Percentiles rank a stretch among this genome's conserved stretches.
These are phyloP conservation scores for Tonatia bakeri DNA, from an alignment of 2,113 vertebrate species.

Conservation along the genomic window DNA sequence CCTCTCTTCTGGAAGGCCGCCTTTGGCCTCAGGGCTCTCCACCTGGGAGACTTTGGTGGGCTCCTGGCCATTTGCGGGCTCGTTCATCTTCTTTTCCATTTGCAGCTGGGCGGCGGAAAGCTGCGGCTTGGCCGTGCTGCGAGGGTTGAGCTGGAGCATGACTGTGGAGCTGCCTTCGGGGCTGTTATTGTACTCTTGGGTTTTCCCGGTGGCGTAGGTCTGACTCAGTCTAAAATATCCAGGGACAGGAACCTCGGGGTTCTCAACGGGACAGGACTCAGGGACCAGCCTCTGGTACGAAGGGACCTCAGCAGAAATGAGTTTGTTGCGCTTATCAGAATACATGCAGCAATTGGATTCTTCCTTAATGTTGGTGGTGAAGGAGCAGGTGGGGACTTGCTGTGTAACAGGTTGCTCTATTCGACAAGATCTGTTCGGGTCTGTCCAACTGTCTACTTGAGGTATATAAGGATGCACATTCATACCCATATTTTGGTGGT, in stretches of 20 bases:
- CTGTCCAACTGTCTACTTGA: constrained; percentile 98
- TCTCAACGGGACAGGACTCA: constrained; percentile 92
- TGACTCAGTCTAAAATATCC: constrained; percentile 99
- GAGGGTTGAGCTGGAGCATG: constrained; percentile 93
- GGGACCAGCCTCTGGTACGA: constrained; percentile 92
- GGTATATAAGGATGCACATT: constrained; percentile 99
- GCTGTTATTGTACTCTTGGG: constrained; percentile 93
- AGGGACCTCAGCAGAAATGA: constrained; percentile 91
- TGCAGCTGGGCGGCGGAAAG: constrained; percentile 89
- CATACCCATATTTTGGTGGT: constrained; percentile 98
- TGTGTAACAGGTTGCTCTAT: constrained; percentile 95
- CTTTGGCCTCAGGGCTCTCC: constrained; percentile 91
- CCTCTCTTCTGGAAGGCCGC: constrained; percentile 88
- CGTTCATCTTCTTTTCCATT: constrained; percentile 92
- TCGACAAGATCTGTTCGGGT: constrained; percentile 95
- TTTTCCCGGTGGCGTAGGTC: constrained; percentile 96
- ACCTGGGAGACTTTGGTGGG: constrained; percentile 86
- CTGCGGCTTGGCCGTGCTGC: constrained; percentile 93
- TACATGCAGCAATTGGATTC: constrained; percentile 99
- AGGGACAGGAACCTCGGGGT: constrained; percentile 97
- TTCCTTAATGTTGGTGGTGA: constrained; percentile 98
- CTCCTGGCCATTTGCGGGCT: constrained; percentile 86
- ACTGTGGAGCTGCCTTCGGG: constrained; percentile 92
- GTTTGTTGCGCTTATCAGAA: constrained; percentile 98
- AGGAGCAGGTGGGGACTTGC: constrained; percentile 96